Evolutionary conservation across 2,888 invertebrate genomes (phyloP).

Genomic region (Acronicta leporina): DNA sequence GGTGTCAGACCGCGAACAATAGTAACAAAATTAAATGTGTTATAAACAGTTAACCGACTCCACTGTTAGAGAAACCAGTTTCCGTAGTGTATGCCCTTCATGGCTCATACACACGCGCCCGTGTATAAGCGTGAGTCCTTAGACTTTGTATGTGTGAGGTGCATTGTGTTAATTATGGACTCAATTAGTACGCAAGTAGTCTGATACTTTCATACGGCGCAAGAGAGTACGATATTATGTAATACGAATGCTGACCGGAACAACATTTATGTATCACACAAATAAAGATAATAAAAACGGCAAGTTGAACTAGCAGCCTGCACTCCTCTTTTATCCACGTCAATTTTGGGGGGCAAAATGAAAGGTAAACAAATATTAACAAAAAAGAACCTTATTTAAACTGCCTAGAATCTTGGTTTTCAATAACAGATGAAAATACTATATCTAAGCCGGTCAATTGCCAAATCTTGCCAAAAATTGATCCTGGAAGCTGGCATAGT

Average conservation of each 20-base stretch:
- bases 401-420: no score
- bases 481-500: constrained; percentile 4
- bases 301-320: no score
- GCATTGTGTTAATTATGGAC: constrained; percentile 41
- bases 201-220: constrained; percentile 4
- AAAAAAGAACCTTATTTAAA: no score
- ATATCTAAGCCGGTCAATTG: background rate
- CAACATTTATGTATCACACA: no score
- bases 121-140: constrained; percentile 47
- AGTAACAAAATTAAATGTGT: constrained; percentile 48
- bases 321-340: no score
- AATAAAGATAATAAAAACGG: no score
- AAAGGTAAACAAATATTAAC: no score
- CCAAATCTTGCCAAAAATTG: constrained; percentile 24
- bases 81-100: constrained; percentile 59
- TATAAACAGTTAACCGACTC: constrained; percentile 55
- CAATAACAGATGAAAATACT: no score
- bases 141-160: constrained; percentile 26
- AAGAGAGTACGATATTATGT: background rate
- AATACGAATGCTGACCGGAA: background rate
- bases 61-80: constrained; percentile 54
- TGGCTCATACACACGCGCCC: constrained; percentile 47
- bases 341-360: no score
- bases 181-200: constrained; percentile 39
- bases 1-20: constrained; percentile 35